Evolutionary conservation across 2,113 vertebrate species (phyloP).

Genomic region (Megatriorchis doriae): DNA sequence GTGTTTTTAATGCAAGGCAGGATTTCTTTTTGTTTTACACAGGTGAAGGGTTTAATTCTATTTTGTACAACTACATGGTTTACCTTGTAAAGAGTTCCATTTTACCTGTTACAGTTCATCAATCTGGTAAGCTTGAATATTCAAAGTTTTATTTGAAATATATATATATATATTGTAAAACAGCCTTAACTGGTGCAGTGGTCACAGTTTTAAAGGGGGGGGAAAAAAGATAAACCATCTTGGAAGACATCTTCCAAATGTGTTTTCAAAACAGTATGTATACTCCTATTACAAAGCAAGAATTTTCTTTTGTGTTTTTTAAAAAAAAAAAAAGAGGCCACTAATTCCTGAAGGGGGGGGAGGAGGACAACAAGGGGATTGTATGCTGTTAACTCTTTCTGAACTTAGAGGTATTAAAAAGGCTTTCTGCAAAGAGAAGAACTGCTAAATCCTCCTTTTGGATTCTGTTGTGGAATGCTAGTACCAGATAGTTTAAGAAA

Average conservation of each 20-base stretch:
- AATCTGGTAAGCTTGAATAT: slow-evolving; percentile 69
- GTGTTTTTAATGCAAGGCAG: slow-evolving; percentile 67
- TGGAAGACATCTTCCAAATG: slow-evolving; percentile 34
- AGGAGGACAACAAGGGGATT: background rate
- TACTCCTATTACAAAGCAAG: background rate
- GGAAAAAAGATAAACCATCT: background rate
- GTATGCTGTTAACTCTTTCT: background rate
- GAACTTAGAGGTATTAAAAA: background rate
- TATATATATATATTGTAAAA: slow-evolving; percentile 55
- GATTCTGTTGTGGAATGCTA: background rate
- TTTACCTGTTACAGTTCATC: slow-evolving; percentile 61
- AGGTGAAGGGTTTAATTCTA: slow-evolving; percentile 58
- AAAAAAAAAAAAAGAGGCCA: background rate
- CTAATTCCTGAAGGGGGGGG: too few relatives aligned
- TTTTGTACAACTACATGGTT: slow-evolving; percentile 71
- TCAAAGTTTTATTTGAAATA: slow-evolving; percentile 67
- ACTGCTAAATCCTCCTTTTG: background rate
- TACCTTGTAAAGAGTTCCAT: slow-evolving; percentile 67
- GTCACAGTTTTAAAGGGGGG: slow-evolving; percentile 38
- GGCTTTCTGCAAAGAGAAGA: background rate
- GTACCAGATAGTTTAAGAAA: background rate
- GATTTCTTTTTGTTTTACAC: slow-evolving; percentile 68
- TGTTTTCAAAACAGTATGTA: slow-evolving; percentile 25
- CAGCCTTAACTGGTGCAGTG: slow-evolving; percentile 71
- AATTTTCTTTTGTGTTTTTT: background rate